Evolutionary conservation across 2,888 invertebrate species (phyloP).

Genomic region (Hydroisotoma schaefferi): DNA sequence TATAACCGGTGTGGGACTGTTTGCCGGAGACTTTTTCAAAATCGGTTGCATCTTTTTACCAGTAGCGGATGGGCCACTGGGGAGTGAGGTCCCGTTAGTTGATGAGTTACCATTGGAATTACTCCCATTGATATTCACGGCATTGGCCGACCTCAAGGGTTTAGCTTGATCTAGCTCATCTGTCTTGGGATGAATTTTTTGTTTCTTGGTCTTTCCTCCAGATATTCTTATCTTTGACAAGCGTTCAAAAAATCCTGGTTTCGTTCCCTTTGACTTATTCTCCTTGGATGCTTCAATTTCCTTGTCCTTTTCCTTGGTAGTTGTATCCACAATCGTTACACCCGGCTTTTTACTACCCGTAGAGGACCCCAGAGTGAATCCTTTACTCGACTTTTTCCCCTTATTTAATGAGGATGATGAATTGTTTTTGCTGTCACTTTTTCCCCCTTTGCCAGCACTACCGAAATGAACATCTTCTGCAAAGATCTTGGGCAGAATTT

Average conservation of each 20-base stretch:
- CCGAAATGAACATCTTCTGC: slow-evolving; percentile 32
- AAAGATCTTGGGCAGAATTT: slow-evolving; percentile 48
- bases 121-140: slow-evolving; percentile 27
- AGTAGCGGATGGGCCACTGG: slow-evolving; percentile 7
- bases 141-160: slow-evolving; percentile 26
- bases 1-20: slow-evolving; percentile 14
- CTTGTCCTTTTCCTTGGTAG: slow-evolving; percentile 18
- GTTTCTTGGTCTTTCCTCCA: slow-evolving; percentile 44
- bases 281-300: slow-evolving; percentile 29
- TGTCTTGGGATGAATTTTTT: slow-evolving; percentile 45
- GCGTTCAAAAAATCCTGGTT: slow-evolving; percentile 47
- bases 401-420: slow-evolving; percentile 30
- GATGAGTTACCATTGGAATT: neutral
- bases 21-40: slow-evolving; percentile 36
- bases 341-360: slow-evolving; percentile 22
- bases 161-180: slow-evolving; percentile 28
- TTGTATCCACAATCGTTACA: slow-evolving; percentile 11
- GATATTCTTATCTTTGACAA: slow-evolving; percentile 46
- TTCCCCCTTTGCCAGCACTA: slow-evolving; percentile 11
- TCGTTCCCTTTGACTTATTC: slow-evolving; percentile 38
- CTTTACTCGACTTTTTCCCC: slow-evolving; percentile 36
- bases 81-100: neutral
- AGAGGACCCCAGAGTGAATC: slow-evolving; percentile 33
- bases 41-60: slow-evolving; percentile 25
- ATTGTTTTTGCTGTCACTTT: slow-evolving; percentile 41